phyloP scores from a whole-genome alignment of 2,888 invertebrate species.

The Neria commutata region DNA sequence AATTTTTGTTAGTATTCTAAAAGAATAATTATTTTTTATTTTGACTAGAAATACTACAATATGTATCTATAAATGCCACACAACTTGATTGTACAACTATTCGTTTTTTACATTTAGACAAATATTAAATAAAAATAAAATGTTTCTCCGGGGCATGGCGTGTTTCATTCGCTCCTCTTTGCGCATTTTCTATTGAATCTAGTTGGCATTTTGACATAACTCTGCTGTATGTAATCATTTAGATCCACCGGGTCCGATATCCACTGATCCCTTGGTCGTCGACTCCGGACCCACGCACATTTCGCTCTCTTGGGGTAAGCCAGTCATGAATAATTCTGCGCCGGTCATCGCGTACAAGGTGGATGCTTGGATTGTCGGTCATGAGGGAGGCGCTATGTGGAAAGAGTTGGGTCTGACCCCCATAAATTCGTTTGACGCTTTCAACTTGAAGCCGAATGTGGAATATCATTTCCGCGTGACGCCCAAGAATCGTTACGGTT shows the following conservation, averaged over 20 bases:
- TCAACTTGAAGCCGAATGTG: constrained; percentile 78
- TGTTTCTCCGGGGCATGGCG: constrained; percentile 59
- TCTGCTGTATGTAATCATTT: constrained; percentile 26
- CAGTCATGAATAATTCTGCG: constrained; percentile 69
- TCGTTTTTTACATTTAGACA: constrained; percentile 53
- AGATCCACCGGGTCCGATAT: constrained; percentile 84
- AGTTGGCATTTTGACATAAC: not conserved
- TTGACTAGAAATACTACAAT: constrained; percentile 37
- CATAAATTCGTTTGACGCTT: constrained; percentile 80
- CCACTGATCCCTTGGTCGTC: constrained; percentile 75
- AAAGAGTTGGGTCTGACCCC: constrained; percentile 80
- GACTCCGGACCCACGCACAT: constrained; percentile 87
- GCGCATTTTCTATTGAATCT: not conserved
- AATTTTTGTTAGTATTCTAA: constrained; percentile 51
- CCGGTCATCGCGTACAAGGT: constrained; percentile 83
- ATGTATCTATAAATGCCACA: constrained; percentile 39
- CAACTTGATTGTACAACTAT: constrained; percentile 38
- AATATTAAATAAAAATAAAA: constrained; percentile 44
- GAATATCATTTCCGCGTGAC: constrained; percentile 89
- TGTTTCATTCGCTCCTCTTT: constrained; percentile 42
- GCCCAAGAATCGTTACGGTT: constrained; percentile 87
- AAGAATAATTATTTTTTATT: constrained; percentile 43
- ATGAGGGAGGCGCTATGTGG: constrained; percentile 86
- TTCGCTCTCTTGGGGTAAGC: constrained; percentile 82
- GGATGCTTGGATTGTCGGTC: constrained; percentile 80